Percentiles rank a stretch among this genome's conserved stretches.
Evolutionary conservation across 2,888 invertebrate genomes (phyloP).

Genomic region (Tholera decimalis): DNA sequence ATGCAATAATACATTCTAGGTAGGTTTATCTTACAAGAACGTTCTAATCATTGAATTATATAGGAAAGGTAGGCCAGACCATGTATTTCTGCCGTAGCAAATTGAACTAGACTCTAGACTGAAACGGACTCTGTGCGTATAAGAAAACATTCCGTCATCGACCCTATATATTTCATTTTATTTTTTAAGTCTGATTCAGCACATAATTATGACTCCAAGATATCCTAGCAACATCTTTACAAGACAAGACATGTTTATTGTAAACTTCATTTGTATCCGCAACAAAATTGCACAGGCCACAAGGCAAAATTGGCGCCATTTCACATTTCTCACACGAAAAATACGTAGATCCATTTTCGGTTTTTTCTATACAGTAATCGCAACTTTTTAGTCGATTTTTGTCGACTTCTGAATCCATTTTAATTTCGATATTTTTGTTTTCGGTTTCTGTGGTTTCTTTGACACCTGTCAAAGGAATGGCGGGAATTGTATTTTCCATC

Average conservation of each 20-base stretch:
- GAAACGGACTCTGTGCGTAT: no score
- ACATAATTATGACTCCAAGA: slow-evolving; percentile 53
- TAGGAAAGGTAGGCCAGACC: no score
- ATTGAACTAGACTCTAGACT: no score
- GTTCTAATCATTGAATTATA: no score
- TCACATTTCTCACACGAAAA: slow-evolving; percentile 54
- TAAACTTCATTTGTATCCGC: slow-evolving; percentile 44
- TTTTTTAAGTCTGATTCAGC: slow-evolving; percentile 53
- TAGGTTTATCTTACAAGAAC: neutral
- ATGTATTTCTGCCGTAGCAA: no score
- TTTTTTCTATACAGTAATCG: slow-evolving; percentile 46
- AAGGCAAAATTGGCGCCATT: slow-evolving; percentile 42
- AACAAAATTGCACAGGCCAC: slow-evolving; percentile 49
- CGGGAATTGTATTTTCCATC: slow-evolving; percentile 21
- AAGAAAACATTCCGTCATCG: neutral
- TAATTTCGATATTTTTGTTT: slow-evolving; percentile 31
- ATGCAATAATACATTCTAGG: neutral
- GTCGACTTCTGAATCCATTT: slow-evolving; percentile 21
- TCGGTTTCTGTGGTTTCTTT: slow-evolving; percentile 39
- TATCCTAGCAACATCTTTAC: slow-evolving; percentile 54
- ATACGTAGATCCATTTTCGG: slow-evolving; percentile 28
- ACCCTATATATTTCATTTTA: neutral
- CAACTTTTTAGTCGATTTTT: slow-evolving; percentile 52
- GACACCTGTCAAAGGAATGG: slow-evolving; percentile 43
- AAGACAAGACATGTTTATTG: slow-evolving; percentile 50